Evolutionary conservation across 2,797 vertebrate genomes (phyloP), one percentile per base, ranked within the genome.

Genomic region (Ciconia nigra): DNA sequence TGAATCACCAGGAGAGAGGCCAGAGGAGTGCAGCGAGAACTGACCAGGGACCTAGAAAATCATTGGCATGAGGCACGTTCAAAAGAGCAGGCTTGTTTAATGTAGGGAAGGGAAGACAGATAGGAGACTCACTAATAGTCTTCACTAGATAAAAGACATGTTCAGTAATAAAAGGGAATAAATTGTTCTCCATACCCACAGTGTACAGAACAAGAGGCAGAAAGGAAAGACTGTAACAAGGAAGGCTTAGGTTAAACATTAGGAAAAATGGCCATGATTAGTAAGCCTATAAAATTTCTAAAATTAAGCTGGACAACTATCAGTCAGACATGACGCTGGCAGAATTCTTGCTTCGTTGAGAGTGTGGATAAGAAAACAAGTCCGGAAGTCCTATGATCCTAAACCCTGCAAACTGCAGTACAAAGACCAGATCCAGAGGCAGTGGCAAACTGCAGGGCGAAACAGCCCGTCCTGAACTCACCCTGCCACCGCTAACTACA

Each of bases 381-480:
- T 2, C 31, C 37, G 21, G 2, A 83, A 28, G 70, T 2, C 63
- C 66, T 41, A 3, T 4, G 20, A 47, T 15, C 16, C 65, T 29
- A 3, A 70, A 21, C 29, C 24, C 24, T n/a, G 44, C 35, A n/a
- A 14, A 49, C 13, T 7, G 58, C 84, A 33, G 12, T 1, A 28
- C 3, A 58, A 31, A 59, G 33, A 18, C 3, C 55, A 47, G 21
- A 46, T 5, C 14, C 63, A 51, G n/a, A 29, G 29, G 29, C 65
- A n/a, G 83, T 6, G 20, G 18, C 55, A 39, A 29, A n/a, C 7
- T 6, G 33, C 41, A 35, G 44, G 24, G 65, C 1, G 14, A 19
- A 65, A 62, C 0, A 0, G 21, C 44, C 29, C 1, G 0, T 4
- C 26, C 67, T n/a, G 26, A 63, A 4, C 22, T 44, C 39, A 15